These are phyloP conservation scores for Eupsittula cactorum DNA, from an alignment of 2,113 vertebrate species.

Conservation along the genomic window DNA sequence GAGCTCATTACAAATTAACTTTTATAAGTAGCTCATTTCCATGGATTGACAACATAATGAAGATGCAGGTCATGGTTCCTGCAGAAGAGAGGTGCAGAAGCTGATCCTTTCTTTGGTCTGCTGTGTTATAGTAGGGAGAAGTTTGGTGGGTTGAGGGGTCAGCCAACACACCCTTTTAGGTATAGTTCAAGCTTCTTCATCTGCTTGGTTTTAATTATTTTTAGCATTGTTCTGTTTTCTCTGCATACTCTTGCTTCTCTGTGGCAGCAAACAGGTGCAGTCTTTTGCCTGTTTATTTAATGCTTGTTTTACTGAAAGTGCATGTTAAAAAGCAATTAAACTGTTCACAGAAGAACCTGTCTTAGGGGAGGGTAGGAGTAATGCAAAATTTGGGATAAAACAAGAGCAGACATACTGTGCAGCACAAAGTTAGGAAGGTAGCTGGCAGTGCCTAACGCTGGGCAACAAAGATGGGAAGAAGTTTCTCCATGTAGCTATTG, in stretches of 20 bases:
- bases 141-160: not conserved
- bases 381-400: not conserved
- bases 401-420: not conserved
- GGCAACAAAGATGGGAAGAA: not conserved
- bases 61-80: not conserved
- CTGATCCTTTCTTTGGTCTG: not conserved
- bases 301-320: not conserved
- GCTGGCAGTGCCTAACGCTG: not conserved
- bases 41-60: not conserved
- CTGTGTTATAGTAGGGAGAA: not conserved
- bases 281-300: not conserved
- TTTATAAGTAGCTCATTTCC: not conserved
- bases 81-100: not conserved
- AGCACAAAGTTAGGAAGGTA: not conserved
- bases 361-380: not conserved
- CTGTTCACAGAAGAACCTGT: not conserved
- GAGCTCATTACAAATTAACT: not conserved
- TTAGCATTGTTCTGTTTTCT: not conserved
- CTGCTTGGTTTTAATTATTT: not conserved
- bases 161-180: not conserved
- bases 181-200: not conserved
- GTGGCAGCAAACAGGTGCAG: not conserved
- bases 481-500: not conserved
- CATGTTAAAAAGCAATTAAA: not conserved
- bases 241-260: not conserved